Percentiles rank a stretch among this genome's conserved stretches.
phyloP scores from a whole-genome alignment of 2,797 vertebrate genomes.

The Pantherophis vulpinus region DNA sequence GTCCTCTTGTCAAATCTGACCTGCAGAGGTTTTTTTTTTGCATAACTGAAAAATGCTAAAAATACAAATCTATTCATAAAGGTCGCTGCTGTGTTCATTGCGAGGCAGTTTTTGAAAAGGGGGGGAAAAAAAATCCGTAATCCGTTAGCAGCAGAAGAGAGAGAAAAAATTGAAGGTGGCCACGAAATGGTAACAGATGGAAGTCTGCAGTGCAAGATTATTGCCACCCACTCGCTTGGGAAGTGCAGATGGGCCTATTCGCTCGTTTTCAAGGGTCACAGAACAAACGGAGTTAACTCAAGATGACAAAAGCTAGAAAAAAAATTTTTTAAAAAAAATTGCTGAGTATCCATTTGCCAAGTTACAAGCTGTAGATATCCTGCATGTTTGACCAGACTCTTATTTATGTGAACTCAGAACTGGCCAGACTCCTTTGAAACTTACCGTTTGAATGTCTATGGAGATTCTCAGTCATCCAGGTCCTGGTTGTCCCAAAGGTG shows the following conservation, averaged over 20 bases:
- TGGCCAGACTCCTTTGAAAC: neutral
- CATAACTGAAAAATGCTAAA: neutral
- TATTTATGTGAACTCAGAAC: neutral
- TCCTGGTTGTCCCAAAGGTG: too few relatives aligned
- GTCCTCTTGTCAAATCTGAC: neutral
- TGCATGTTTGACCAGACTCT: neutral
- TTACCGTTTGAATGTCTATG: neutral
- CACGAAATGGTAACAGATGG: neutral
- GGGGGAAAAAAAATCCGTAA: neutral
- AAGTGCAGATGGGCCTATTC: neutral
- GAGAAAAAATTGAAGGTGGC: neutral
- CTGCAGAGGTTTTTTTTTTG: neutral
- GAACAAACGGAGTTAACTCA: neutral
- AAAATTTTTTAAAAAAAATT: too few relatives aligned
- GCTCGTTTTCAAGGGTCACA: neutral
- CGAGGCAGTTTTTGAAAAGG: too few relatives aligned
- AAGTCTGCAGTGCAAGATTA: neutral
- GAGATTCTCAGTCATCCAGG: too few relatives aligned
- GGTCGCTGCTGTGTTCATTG: neutral
- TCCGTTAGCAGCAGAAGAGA: neutral
- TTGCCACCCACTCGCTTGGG: neutral
- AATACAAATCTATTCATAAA: neutral
- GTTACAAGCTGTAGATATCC: neutral
- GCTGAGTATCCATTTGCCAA: neutral
- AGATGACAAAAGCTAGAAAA: neutral